Evolutionary conservation across 1,140 invertebrate genomes (phyloP), one percentile per base, ranked within the genome.

Genomic region (Plutomurus gul): DNA sequence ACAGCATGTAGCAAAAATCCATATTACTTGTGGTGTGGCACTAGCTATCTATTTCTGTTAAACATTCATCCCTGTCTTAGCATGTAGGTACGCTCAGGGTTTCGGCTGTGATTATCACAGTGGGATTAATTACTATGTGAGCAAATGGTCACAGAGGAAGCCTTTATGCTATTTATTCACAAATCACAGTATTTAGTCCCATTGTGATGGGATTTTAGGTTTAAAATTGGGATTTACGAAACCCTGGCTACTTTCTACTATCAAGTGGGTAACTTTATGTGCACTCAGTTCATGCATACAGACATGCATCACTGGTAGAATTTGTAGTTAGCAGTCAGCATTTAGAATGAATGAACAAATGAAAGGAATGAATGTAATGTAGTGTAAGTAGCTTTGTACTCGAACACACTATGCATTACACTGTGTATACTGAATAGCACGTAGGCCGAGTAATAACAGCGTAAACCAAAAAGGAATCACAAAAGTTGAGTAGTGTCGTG

Each of bases 401-500:
- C 56, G 30, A 65, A 33, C 56, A 18, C 36, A 30, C 30, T 65
- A 65, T 33, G n/a, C 36, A 65, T 65, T 65, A 65, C 36, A 65
- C 30, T 65, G 27, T n/a, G n/a, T n/a, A n/a, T n/a, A n/a, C n/a
- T n/a, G n/a, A n/a, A n/a, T n/a, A n/a, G n/a, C n/a, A n/a, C n/a
- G n/a, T n/a, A n/a, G n/a, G n/a, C n/a, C n/a, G n/a, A n/a, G 56
- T 33, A 36, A 65, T 65, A 65, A 43, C 39, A 43, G 56, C 56
- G 56, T 65, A 65, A 65, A 65, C 56, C 56, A 65, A 65, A 43
- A 65, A 65, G 56, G 56, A 65, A 65, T 65, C 56, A 33, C 10
- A 16, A 65, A 65, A 65, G 56, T 65, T 65, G 25, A 65, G 27
- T 27, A 33, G 25, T n/a, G n/a, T n/a, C n/a, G n/a, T n/a, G n/a